Conservation (phyloP, 2,888 invertebrate species). For the Aphidius colemani region DNA sequence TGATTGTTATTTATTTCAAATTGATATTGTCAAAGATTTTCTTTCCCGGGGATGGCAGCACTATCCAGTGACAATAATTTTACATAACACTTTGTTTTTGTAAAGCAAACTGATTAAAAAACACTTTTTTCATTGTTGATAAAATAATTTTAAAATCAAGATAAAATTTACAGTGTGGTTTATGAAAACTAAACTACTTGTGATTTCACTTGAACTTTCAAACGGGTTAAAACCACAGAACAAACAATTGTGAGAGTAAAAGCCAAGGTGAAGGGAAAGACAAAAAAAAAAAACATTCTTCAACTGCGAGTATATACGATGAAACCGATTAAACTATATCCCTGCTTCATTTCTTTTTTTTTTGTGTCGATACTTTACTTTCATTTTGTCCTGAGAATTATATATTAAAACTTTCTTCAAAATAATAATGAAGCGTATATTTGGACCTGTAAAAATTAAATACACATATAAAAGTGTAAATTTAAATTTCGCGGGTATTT, state of each 20-base stretch:
- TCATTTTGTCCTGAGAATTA: slow-evolving; percentile 25
- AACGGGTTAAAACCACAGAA: slow-evolving; percentile 18
- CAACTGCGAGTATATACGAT: not conserved
- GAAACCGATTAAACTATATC: not conserved
- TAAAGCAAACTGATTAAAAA: too few relatives aligned
- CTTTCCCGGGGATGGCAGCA: too few relatives aligned
- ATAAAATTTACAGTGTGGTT: not conserved
- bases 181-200: not conserved
- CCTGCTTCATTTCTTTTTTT: slow-evolving; percentile 5
- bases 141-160: too few relatives aligned
- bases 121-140: too few relatives aligned
- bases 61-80: too few relatives aligned
- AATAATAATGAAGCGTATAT: slow-evolving; percentile 54
- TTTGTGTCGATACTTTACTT: not conserved
- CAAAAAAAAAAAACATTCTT: not conserved
- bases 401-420: slow-evolving; percentile 31
- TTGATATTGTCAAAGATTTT: too few relatives aligned
- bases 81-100: too few relatives aligned
- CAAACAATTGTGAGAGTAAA: not conserved
- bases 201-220: slow-evolving; percentile 22
- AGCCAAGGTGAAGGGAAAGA: slow-evolving; percentile 17
- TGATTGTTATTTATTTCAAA: too few relatives aligned
- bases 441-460: too few relatives aligned
- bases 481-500: too few relatives aligned
- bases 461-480: too few relatives aligned